phyloP scores from a whole-genome alignment of 2,888 invertebrate species.

The Myathropa florea region DNA sequence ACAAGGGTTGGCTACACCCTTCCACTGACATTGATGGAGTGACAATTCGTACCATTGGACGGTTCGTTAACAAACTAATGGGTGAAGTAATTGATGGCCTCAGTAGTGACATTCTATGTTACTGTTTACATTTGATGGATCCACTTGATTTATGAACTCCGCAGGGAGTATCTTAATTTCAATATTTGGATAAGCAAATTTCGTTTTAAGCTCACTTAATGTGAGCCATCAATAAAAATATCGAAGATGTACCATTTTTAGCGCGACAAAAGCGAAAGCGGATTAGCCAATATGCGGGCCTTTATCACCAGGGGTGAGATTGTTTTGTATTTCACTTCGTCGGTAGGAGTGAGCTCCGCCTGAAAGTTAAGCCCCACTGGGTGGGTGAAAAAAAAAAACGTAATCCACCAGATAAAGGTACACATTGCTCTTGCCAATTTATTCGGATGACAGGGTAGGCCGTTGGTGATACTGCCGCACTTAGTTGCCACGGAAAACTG shows the following conservation, averaged over 20 bases:
- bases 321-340: too few species aligned
- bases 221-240: not conserved
- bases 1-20: conserved; percentile 45
- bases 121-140: conserved; percentile 48
- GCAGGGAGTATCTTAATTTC: not conserved
- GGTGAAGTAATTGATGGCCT: conserved; percentile 54
- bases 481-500: not conserved
- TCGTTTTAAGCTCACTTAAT: not conserved
- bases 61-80: conserved; percentile 61
- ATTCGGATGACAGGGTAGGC: not conserved
- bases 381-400: not conserved
- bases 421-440: not conserved
- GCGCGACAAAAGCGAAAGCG: too few species aligned
- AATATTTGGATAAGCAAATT: not conserved
- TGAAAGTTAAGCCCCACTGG: not conserved
- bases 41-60: conserved; percentile 44
- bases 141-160: conserved; percentile 51
- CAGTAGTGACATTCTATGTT: conserved; percentile 39
- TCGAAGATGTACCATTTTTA: too few species aligned
- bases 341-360: too few species aligned
- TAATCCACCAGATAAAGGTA: not conserved
- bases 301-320: not conserved
- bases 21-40: conserved; percentile 63
- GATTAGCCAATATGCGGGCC: too few species aligned
- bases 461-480: not conserved